phyloP scores from a whole-genome alignment of 2,113 vertebrate genomes.

The Balaeniceps rex region DNA sequence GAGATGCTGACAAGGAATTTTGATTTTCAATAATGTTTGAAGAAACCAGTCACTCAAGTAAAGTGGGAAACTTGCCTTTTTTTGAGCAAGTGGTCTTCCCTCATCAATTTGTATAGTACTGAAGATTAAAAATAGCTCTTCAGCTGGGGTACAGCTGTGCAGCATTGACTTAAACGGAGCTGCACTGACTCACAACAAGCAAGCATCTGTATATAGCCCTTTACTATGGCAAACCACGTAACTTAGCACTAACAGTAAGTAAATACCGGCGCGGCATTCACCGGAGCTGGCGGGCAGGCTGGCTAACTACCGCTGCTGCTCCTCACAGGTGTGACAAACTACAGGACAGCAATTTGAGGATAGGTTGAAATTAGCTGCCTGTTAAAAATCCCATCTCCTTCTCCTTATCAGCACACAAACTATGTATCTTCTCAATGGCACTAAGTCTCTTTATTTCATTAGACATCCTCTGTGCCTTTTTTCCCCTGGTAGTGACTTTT shows the following conservation, averaged over 20 bases:
- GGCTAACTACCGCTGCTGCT: neutral
- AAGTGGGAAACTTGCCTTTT: neutral
- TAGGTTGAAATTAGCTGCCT: neutral
- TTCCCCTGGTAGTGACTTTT: neutral
- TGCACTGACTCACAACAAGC: neutral
- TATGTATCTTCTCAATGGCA: neutral
- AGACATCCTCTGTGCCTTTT: neutral
- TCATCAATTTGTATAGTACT: conserved; percentile 16
- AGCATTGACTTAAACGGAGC: neutral
- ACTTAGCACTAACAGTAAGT: neutral
- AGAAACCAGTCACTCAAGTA: neutral
- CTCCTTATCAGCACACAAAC: neutral
- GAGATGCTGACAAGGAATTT: neutral
- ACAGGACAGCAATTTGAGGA: neutral
- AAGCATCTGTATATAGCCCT: neutral
- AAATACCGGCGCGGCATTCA: neutral
- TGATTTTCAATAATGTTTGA: neutral
- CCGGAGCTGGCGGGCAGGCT: neutral
- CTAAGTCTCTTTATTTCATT: neutral
- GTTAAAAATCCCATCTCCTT: neutral
- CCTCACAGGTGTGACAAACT: neutral
- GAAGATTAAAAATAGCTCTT: conserved; percentile 41
- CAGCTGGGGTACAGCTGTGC: conserved; percentile 42
- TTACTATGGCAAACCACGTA: neutral
- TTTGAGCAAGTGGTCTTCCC: conserved; percentile 47